Conservation (phyloP, 2,113 vertebrate genomes). For the Notechis scutatus region DNA sequence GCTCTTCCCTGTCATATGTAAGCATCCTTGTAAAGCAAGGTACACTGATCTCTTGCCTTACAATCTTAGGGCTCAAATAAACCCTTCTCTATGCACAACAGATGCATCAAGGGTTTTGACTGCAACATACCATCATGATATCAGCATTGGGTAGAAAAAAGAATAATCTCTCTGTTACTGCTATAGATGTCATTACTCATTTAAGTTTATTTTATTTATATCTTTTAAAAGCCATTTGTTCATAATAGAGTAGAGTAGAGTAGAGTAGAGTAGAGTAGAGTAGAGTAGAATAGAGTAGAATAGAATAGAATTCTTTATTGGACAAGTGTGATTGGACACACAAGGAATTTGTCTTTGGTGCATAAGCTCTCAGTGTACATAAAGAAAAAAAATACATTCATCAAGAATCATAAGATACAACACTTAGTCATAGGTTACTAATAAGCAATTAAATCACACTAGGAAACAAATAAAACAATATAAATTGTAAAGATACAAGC, state of each 20-base stretch:
- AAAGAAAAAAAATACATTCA: too few species aligned
- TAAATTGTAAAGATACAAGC: too few species aligned
- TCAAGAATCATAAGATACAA: too few species aligned
- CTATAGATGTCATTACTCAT: not conserved
- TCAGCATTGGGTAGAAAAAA: not conserved
- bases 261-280: too few species aligned
- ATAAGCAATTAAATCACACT: too few species aligned
- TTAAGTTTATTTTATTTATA: not conserved
- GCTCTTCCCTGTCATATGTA: not conserved
- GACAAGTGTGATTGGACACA: too few species aligned
- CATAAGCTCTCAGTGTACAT: too few species aligned
- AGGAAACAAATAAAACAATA: too few species aligned
- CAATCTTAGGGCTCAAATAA: not conserved
- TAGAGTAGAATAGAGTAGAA: too few species aligned
- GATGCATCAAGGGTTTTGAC: not conserved
- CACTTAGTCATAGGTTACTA: too few species aligned
- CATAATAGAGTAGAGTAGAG: not conserved
- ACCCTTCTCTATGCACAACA: not conserved
- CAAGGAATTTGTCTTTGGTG: too few species aligned
- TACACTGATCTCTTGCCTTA: not conserved
- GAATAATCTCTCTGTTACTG: not conserved
- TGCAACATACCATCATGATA: not conserved
- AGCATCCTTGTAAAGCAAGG: not conserved
- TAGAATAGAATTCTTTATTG: too few species aligned
- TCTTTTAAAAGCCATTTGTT: conserved; percentile 1